phyloP scores from a whole-genome alignment of 2,888 invertebrate genomes.

The Drosophila seclusa region DNA sequence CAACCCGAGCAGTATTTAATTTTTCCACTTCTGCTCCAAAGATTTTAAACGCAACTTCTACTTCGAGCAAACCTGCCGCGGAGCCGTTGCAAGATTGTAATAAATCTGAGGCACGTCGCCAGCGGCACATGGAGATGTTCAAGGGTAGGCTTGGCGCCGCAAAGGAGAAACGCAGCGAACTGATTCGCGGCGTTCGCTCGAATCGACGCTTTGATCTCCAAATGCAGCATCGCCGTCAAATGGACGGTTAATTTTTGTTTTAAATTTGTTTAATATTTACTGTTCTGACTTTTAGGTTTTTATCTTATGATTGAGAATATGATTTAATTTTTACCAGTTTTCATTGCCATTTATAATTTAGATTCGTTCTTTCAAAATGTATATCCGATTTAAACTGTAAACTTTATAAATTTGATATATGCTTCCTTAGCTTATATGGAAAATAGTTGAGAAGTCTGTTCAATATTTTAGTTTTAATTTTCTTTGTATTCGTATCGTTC shows the following conservation, averaged over 20 bases:
- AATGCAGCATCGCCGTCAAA: slow-evolving; percentile 88
- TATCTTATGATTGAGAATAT: neutral
- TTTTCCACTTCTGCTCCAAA: slow-evolving; percentile 48
- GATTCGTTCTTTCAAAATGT: slow-evolving; percentile 1
- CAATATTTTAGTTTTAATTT: neutral
- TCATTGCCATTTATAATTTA: slow-evolving; percentile 1
- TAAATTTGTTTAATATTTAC: neutral
- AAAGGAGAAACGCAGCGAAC: slow-evolving; percentile 42
- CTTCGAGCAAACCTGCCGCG: neutral
- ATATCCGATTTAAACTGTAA: neutral
- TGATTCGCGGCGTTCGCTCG: slow-evolving; percentile 88
- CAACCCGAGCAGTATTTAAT: slow-evolving; percentile 55
- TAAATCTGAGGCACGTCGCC: slow-evolving; percentile 72
- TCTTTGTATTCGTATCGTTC: slow-evolving; percentile 5
- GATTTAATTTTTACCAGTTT: neutral
- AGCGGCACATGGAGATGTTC: slow-evolving; percentile 81
- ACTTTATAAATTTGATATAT: neutral
- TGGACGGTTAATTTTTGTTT: slow-evolving; percentile 30
- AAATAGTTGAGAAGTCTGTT: neutral
- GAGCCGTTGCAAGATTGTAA: slow-evolving; percentile 18
- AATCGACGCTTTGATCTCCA: slow-evolving; percentile 90
- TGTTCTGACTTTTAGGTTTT: neutral
- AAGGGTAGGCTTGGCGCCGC: slow-evolving; percentile 67
- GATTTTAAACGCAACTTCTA: slow-evolving; percentile 21
- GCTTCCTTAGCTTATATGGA: neutral